Percentiles rank a stretch among this genome's conserved stretches.
Conservation (phyloP, 2,113 vertebrate species). For the Carassius carassius region DNA sequence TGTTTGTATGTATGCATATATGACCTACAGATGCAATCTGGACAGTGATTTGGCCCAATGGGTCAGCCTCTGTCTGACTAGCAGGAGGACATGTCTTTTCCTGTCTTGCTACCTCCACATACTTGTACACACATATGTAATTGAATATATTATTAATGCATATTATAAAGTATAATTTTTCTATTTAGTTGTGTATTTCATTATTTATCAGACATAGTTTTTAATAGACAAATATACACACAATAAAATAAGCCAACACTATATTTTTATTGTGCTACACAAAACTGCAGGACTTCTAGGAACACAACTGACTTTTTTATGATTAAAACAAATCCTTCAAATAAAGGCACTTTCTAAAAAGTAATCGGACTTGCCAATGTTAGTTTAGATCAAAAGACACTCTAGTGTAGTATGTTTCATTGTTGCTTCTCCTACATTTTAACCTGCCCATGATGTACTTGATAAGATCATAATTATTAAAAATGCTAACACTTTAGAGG, state of each 20-base stretch:
- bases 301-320: not conserved
- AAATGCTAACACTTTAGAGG: not conserved
- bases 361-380: not conserved
- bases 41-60: conserved; percentile 54
- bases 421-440: not conserved
- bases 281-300: not conserved
- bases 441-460: not conserved
- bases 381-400: not conserved
- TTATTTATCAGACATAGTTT: not conserved
- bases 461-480: not conserved
- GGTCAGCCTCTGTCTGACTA: conserved; percentile 76
- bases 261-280: not conserved
- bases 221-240: not conserved
- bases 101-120: conserved; percentile 20
- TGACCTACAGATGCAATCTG: conserved; percentile 68
- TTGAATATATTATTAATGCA: not conserved
- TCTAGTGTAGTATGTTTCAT: not conserved
- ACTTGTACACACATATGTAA: not conserved
- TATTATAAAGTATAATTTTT: not conserved
- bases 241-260: not conserved
- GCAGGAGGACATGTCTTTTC: conserved; percentile 55
- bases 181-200: not conserved
- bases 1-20: conserved; percentile 52
- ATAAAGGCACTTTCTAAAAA: not conserved
- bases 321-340: not conserved